Percentiles rank a stretch among this genome's conserved stretches.
phyloP scores from a whole-genome alignment of 2,113 vertebrate species.

The Embiotoca jacksoni region DNA sequence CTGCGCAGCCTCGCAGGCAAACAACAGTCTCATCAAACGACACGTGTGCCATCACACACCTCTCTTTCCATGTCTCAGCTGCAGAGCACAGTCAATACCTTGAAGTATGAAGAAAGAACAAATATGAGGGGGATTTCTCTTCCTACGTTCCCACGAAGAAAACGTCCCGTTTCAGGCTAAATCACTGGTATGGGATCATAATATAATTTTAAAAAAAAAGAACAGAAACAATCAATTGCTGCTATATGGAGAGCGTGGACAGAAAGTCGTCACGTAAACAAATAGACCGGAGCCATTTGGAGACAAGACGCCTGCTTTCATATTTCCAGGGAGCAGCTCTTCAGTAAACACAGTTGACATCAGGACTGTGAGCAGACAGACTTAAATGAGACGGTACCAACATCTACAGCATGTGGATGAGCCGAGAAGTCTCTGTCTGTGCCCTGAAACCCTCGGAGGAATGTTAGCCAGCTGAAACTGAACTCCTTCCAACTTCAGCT shows the following conservation, averaged over 20 bases:
- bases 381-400: conserved; percentile 1
- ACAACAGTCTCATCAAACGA: conserved; percentile 28
- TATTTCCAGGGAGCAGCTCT: not conserved
- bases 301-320: not conserved
- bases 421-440: conserved; percentile 27
- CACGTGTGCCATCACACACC: conserved; percentile 6
- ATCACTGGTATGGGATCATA: no score
- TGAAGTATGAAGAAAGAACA: no score
- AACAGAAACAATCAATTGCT: not conserved
- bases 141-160: no score
- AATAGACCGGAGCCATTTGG: not conserved
- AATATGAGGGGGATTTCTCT: no score
- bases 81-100: conserved; percentile 8
- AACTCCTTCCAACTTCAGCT: conserved; percentile 29
- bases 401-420: conserved; percentile 8
- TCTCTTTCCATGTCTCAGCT: conserved; percentile 22
- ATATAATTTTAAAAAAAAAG: no score
- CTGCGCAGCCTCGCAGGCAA: conserved; percentile 18
- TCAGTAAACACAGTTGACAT: conserved; percentile 10
- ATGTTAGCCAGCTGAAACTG: conserved; percentile 22
- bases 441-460: conserved; percentile 28
- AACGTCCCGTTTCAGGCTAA: no score
- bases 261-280: not conserved
- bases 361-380: not conserved
- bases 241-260: not conserved